Base-by-base conservation (phyloP, 53 echinoderm and acorn worm genomes). In the Echinometra lucunter region DNA sequence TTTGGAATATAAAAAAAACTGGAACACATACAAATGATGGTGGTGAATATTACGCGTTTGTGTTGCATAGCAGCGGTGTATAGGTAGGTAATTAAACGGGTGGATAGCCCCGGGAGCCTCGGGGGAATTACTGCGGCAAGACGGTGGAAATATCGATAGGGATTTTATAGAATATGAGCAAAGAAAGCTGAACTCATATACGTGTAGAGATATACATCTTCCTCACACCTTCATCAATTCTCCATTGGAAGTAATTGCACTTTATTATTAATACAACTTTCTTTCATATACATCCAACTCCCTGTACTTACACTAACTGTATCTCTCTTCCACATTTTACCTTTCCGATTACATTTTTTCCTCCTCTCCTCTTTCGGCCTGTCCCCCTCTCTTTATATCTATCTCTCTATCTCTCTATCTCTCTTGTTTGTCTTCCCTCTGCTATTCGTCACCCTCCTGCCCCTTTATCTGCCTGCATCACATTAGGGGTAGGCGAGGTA, bases 71-170 rank as follows among this genome's bases (percentile, higher is more conserved):
- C 85, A 85, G 85, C 85, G 28, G 3, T 47, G 27, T 85, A 85
- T 85, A 28, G 63, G 91, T 37, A 66, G 69, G 69, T 91, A 91
- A 91, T 91, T 91, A 91, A 91, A 91, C 91, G 91, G 91, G 45
- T 70, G 91, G 70, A n/a, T 67, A 30, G 91, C 10, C 91, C 69
- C 27, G n/a, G 6, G n/a, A 91, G 91, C 44, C 91, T n/a, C 72
- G n/a, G 70, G 91, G 91, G 91, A 66, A 25, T 37, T 47, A 44
- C 66, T 30, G 91, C 66, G 40, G 44, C 45, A 67, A 63, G 47
- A 44, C 40, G 91, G 72, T 66, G 27, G 45, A 66, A 91, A 91
- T 91, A 91, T 91, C 69, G 91, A 91, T 91, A 66, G 42, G n/a
- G 58, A 42, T 66, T 91, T 67, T 67, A 91, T 70, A 66, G 66